Evolutionary conservation across 2,888 invertebrate species (phyloP).

Genomic region (Elegia similella): DNA sequence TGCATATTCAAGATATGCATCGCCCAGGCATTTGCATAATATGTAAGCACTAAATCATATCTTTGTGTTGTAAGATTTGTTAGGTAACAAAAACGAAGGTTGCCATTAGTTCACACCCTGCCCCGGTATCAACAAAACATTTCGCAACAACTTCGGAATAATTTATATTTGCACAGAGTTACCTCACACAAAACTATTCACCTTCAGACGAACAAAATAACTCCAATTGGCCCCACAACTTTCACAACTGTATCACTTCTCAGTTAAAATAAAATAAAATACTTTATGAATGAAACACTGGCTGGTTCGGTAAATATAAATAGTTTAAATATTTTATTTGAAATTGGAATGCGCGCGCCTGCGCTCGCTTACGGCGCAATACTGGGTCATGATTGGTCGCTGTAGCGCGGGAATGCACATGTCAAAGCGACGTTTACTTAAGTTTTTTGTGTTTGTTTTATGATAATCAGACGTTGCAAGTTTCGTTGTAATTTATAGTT

Average conservation of each 20-base stretch:
- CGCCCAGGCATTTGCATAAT: neutral
- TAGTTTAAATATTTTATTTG: conserved; percentile 28
- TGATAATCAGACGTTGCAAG: conserved; percentile 26
- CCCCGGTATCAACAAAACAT: conserved; percentile 44
- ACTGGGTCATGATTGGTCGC: conserved; percentile 62
- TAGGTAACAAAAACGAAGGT: conserved; percentile 28
- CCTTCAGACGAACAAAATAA: conserved; percentile 35
- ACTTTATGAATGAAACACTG: conserved; percentile 28
- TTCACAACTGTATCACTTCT: conserved; percentile 16
- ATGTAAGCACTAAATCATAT: neutral
- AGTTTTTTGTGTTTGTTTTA: conserved; percentile 39
- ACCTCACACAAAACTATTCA: conserved; percentile 41
- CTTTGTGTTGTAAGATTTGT: neutral
- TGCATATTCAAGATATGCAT: neutral
- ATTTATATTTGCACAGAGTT: conserved; percentile 45
- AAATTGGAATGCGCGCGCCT: conserved; percentile 52
- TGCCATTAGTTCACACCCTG: conserved; percentile 24
- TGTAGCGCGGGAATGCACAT: conserved; percentile 61
- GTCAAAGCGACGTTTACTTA: conserved; percentile 48
- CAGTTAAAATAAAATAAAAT: conserved; percentile 22
- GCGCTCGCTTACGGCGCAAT: conserved; percentile 47
- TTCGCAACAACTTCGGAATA: conserved; percentile 47
- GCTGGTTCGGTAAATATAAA: conserved; percentile 21
- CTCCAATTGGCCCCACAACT: conserved; percentile 10
- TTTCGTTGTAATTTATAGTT: conserved; percentile 19